Evolutionary conservation across 2,113 vertebrate species (phyloP).

Genomic region (Mystacornis crossleyi): DNA sequence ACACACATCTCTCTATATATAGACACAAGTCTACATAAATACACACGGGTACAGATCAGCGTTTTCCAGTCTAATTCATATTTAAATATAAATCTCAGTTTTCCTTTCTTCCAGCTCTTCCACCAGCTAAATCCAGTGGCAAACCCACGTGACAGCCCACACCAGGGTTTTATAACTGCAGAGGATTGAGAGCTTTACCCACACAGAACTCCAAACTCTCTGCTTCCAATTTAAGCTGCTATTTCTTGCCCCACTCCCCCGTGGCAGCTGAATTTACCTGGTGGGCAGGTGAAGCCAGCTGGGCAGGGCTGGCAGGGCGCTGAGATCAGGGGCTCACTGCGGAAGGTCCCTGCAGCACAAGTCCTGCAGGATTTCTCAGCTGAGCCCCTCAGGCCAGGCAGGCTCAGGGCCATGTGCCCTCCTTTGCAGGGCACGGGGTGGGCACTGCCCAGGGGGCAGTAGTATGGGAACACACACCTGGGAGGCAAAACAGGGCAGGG

Average conservation of each 20-base stretch:
- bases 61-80: neutral
- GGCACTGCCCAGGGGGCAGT: slow-evolving; percentile 85
- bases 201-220: neutral
- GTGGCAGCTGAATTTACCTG: slow-evolving; percentile 64
- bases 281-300: slow-evolving; percentile 83
- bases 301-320: slow-evolving; percentile 84
- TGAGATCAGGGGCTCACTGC: slow-evolving; percentile 23
- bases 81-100: neutral
- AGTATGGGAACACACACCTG: slow-evolving; percentile 89
- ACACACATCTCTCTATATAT: neutral
- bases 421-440: slow-evolving; percentile 75
- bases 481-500: neutral
- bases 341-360: slow-evolving; percentile 85
- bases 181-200: neutral
- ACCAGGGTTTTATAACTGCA: neutral
- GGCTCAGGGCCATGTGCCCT: slow-evolving; percentile 82
- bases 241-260: neutral
- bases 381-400: slow-evolving; percentile 78
- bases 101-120: neutral
- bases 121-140: neutral
- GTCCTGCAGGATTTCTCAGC: slow-evolving; percentile 77
- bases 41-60: rapidly evolving
- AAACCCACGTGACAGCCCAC: neutral
- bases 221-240: neutral
- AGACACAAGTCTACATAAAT: neutral